These are phyloP conservation scores for Catostylus mosaicus DNA, from an alignment of 30 jellyfish, hydroid and myxozoan species.

Conservation along the genomic window DNA sequence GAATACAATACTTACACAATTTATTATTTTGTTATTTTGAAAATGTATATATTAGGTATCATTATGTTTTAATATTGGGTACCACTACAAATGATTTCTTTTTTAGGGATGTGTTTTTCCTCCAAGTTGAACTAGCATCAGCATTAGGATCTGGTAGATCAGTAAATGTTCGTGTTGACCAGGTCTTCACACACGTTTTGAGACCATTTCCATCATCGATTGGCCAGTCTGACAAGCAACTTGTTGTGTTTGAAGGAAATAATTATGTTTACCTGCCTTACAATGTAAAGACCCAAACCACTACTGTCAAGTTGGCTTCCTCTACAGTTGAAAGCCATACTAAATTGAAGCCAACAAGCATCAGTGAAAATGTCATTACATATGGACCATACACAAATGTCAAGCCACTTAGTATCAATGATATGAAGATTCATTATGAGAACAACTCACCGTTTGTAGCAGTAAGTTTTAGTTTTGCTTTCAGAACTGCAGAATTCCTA, in stretches of 20 bases:
- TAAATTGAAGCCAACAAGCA: constrained; percentile 87
- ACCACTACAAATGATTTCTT: too few species aligned
- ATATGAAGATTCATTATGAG: constrained; percentile 88
- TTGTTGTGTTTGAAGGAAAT: constrained; percentile 80
- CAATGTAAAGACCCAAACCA: constrained; percentile 73
- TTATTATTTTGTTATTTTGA: too few species aligned
- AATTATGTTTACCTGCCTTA: constrained; percentile 82
- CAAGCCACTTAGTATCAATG: constrained; percentile 66
- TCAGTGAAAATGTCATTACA: constrained; percentile 78
- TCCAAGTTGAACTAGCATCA: constrained; percentile 62
- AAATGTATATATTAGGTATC: too few species aligned
- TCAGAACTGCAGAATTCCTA: too few species aligned
- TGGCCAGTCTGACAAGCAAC: constrained; percentile 95
- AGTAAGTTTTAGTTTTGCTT: constrained; percentile 11
- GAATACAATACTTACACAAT: too few species aligned
- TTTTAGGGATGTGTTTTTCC: constrained; percentile 40
- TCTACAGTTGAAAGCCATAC: constrained; percentile 82
- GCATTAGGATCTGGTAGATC: constrained; percentile 53
- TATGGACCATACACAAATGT: constrained; percentile 92
- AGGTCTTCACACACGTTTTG: constrained; percentile 60
- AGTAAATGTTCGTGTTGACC: constrained; percentile 65
- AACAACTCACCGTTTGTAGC: constrained; percentile 83
- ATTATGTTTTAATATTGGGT: too few species aligned
- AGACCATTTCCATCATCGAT: constrained; percentile 88
- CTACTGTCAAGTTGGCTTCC: constrained; percentile 88